Evolutionary conservation across 2,797 vertebrate genomes (phyloP).

Genomic region (Luscinia megarhynchos): DNA sequence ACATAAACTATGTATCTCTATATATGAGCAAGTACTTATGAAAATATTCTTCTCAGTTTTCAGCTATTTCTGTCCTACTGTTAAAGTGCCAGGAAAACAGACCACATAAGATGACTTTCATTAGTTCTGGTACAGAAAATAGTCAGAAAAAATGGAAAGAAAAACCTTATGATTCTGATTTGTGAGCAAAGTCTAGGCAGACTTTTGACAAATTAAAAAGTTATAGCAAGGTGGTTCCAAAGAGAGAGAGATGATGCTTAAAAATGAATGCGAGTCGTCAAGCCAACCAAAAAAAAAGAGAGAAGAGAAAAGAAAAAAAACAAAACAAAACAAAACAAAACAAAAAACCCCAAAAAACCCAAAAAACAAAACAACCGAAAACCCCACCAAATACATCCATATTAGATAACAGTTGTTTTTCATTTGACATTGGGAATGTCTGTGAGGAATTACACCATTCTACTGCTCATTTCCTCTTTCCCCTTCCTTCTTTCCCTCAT

Average conservation of each 20-base stretch:
- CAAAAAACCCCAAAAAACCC: too few species aligned
- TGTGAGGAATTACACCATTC: neutral
- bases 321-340: neutral
- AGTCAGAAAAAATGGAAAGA: neutral
- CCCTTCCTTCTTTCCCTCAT: neutral
- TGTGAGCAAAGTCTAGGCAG: neutral
- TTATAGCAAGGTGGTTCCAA: neutral
- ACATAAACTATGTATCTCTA: neutral
- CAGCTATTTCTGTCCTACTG: conserved; percentile 9
- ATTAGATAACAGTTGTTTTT: neutral
- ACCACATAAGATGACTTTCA: conserved; percentile 29
- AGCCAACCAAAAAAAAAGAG: neutral
- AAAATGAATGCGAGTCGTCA: neutral
- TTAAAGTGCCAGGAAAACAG: conserved; percentile 49
- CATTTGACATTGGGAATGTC: neutral
- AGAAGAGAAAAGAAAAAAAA: too few species aligned
- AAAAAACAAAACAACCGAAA: too few species aligned
- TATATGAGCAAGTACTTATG: neutral
- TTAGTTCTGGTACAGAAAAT: conserved; percentile 36
- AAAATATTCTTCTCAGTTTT: conserved; percentile 25
- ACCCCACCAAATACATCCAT: neutral
- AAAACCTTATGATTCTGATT: conserved; percentile 7
- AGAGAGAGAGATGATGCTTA: neutral
- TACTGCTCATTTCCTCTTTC: neutral
- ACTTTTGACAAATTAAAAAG: neutral